phyloP scores from a whole-genome alignment of 2,113 vertebrate species.

The Sinocyclocheilus grahami region DNA sequence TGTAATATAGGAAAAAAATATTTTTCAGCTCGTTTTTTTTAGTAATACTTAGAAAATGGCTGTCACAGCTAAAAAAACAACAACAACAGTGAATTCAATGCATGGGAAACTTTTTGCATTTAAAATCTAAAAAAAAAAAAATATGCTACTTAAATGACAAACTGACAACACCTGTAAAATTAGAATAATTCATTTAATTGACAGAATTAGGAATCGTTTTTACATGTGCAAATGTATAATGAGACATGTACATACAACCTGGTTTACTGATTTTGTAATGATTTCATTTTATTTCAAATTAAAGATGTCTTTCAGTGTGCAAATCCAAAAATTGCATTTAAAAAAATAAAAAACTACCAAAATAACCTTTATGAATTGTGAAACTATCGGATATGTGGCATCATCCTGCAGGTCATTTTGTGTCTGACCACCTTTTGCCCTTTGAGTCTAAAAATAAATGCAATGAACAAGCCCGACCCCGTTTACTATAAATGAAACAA shows the following conservation, averaged over 20 bases:
- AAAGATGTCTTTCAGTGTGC: background rate
- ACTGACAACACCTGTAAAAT: background rate
- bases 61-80: slow-evolving; percentile 61
- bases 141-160: background rate
- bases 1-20: background rate
- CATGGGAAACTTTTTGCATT: background rate
- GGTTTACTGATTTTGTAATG: background rate
- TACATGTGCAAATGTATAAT: background rate
- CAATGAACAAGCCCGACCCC: slow-evolving; percentile 4
- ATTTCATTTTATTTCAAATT: background rate
- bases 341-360: background rate
- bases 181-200: slow-evolving; percentile 4
- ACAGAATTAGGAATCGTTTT: background rate
- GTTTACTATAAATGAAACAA: background rate
- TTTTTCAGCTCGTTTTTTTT: background rate
- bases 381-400: background rate
- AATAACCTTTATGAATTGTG: background rate
- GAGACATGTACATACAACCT: background rate
- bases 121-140: background rate
- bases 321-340: background rate
- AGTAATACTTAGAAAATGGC: slow-evolving; percentile 72
- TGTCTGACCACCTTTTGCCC: background rate
- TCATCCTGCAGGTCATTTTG: background rate
- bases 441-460: slow-evolving; percentile 5
- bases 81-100: too few species aligned